Evolutionary conservation across 2,797 vertebrate species (phyloP), one percentile per base, ranked within the genome.

Genomic region (Smutsia temminckii): DNA sequence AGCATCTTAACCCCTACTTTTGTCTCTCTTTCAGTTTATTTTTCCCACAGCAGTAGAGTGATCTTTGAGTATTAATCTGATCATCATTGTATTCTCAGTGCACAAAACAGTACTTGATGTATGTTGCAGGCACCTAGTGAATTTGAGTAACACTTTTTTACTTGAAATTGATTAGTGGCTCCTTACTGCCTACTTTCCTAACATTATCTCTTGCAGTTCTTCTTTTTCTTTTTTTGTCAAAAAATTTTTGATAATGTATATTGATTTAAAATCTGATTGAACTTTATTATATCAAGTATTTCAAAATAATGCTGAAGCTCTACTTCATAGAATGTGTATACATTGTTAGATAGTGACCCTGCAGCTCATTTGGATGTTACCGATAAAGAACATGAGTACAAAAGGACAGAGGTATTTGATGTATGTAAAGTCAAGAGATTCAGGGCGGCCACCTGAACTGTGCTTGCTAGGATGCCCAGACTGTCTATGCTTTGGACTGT

Each of bases 371-470:
- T 88, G 34, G 29, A 55, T 88, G 37, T 27, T 34, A 46, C 16
- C 21, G 42, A 79, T 85, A 85, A 77, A 83, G 34, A 18, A 88
- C 51, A 74, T 49, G 40, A 71, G 16, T 51, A 51, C 66, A 84
- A 84, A 69, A 89, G 32, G 51, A 49, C 51, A 83, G 40, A 86
- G 71, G 21, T 75, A 34, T 64, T 85, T 85, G 53, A 32, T 77
- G 7, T 90, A 12, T 79, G 18, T 83, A 55, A 96, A 87, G 34
- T 96, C 37, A 77, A 51, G 71, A 81, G 72, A 64, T 96, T 85
- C 23, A 85, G 42, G 29, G 16, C 61, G 34, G 59, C 32, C 23
- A 21, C 37, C 25, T 96, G 46, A 3, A 34, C 34, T 75, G 27
- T 79, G 49, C n/a, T 23, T 74, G 16, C 49, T 77, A 32, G 21